A percentile compares a stretch with the other conserved stretches of the same genome.
Conservation (phyloP, 2,888 invertebrate species). For the Tethea ocularis region DNA sequence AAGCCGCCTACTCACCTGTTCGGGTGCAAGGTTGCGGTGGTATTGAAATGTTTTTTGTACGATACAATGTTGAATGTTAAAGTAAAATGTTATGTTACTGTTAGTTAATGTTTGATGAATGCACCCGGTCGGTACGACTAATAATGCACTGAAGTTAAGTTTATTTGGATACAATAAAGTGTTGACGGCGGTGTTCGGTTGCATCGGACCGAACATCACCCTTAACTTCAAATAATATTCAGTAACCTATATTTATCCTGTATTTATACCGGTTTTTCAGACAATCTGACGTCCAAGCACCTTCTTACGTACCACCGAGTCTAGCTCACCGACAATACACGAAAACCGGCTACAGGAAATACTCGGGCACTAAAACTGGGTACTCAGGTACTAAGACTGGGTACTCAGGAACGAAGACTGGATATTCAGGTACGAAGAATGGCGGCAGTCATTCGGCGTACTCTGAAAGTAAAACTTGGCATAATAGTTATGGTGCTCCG, state of each 20-base stretch:
- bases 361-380: slow-evolving; percentile 25
- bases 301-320: slow-evolving; percentile 63
- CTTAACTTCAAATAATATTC: too few relatives aligned
- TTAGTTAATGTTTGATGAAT: too few relatives aligned
- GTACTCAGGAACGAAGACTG: slow-evolving; percentile 35
- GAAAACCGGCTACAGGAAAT: slow-evolving; percentile 23
- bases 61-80: too few relatives aligned
- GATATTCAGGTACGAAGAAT: slow-evolving; percentile 26
- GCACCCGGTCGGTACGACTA: too few relatives aligned
- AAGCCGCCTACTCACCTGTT: too few relatives aligned
- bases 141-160: too few relatives aligned
- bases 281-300: slow-evolving; percentile 73
- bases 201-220: too few relatives aligned
- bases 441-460: slow-evolving; percentile 40
- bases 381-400: slow-evolving; percentile 34
- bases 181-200: too few relatives aligned
- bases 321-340: slow-evolving; percentile 44
- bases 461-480: slow-evolving; percentile 56
- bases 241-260: not conserved
- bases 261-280: slow-evolving; percentile 42
- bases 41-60: too few relatives aligned
- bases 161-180: too few relatives aligned
- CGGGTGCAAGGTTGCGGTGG: too few relatives aligned
- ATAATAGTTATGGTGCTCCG: slow-evolving; percentile 52
- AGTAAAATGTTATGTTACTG: too few relatives aligned